A percentile compares a stretch with the other conserved stretches of the same genome.
Evolutionary conservation across 2,113 vertebrate genomes (phyloP).

Genomic region (Globicephala melas): DNA sequence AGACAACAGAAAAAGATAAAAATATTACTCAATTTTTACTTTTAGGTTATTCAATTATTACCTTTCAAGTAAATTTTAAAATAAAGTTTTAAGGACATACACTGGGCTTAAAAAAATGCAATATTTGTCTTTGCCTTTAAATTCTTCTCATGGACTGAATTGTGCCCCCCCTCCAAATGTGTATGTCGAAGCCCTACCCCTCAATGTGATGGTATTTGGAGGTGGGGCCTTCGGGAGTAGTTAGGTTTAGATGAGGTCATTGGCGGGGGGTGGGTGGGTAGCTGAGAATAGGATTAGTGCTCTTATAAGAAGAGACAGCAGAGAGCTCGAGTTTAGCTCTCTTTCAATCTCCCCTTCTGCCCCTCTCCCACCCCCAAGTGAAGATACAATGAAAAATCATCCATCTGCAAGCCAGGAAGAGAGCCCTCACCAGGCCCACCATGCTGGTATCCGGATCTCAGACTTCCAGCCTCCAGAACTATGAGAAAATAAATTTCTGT

Average conservation of each 20-base stretch:
- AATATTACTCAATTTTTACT: background rate
- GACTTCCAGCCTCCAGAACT: background rate
- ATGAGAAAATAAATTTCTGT: background rate
- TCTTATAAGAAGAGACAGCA: background rate
- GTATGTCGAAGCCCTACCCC: background rate
- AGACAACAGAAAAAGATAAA: background rate
- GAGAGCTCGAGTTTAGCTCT: background rate
- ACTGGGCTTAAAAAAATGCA: background rate
- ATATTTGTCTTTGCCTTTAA: background rate
- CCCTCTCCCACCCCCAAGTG: background rate
- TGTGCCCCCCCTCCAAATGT: background rate
- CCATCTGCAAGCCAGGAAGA: background rate
- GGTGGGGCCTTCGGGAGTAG: background rate
- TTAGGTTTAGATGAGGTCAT: background rate
- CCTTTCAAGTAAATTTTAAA: background rate
- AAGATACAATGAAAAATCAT: background rate
- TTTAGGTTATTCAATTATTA: background rate
- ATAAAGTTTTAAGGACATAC: background rate
- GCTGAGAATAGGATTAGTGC: background rate
- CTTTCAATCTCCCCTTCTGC: background rate
- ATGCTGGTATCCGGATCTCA: background rate
- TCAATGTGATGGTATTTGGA: background rate
- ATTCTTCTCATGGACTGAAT: background rate
- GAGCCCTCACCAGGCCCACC: background rate
- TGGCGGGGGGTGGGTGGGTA: accelerated